Evolutionary conservation across 2,113 vertebrate genomes (phyloP), one percentile per base, ranked within the genome.

Genomic region (Micronycteris hirsuta): DNA sequence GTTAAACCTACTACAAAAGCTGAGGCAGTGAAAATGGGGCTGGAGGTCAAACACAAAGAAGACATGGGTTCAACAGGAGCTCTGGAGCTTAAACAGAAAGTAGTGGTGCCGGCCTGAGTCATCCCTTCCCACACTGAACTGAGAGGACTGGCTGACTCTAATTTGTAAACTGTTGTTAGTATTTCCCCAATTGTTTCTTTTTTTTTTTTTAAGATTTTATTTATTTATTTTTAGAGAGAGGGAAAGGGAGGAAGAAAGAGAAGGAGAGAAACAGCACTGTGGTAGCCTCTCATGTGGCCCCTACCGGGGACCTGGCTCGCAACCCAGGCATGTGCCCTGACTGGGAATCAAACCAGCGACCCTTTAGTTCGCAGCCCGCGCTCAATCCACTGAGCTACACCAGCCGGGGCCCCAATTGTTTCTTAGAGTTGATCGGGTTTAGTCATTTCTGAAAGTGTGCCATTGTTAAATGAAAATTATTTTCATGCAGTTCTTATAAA

Each of bases 61-160:
- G 12, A 41, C 20, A 13, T 43, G 49, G 68, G 19, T 65, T 28
- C 43, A 84, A 38, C 11, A 61, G 15, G 28, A 43, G 6, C 58
- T 74, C 56, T 49, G n/a, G 70, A 76, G 52, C 15, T 1, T 52
- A 65, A 93, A 54, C 28, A 85, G 56, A 84, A 56, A 43, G 15
- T 7, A 49, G 26, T 2, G 31, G 22, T 22, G 22, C 12, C 33
- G 45, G 33, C 14, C 61, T 65, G 17, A 24, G 7, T 43, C 8
- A 31, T 74, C 41, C 7, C 8, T 77, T 49, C 49, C 15, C 33
- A 71, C 15, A 24, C 3, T 81, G 28, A 43, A 6, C 33, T 77
- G 36, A 74, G 4, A 49, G 0, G 15, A 28, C 3, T n/a, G 45
- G 4, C 7, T 31, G 8, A n/a, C 15, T 3, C 0, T 73, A 38